These are phyloP conservation scores for Chaetophractus vellerosus DNA, from an alignment of 2,797 vertebrate species.

Conservation along the genomic window DNA sequence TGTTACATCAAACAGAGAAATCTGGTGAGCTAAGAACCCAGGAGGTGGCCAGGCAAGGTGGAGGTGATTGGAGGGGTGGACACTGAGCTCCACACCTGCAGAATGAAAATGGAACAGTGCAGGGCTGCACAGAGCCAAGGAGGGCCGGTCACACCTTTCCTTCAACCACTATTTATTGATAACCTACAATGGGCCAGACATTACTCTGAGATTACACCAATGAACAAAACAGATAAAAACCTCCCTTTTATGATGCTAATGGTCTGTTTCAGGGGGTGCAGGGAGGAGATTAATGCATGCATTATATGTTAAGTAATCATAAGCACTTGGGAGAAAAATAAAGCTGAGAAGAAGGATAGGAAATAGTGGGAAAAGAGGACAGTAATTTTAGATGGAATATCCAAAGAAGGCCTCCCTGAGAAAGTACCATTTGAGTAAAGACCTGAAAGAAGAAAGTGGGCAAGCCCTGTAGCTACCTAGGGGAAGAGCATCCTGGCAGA, in stretches of 20 bases:
- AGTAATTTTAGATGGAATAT: neutral
- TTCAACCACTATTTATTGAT: neutral
- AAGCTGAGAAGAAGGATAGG: neutral
- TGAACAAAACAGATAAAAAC: neutral
- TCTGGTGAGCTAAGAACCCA: neutral
- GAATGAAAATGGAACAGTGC: neutral
- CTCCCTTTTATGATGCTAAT: neutral
- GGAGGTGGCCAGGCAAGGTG: rapidly evolving
- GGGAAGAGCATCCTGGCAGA: too few relatives aligned
- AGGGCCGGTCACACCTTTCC: neutral
- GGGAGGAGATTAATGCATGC: neutral
- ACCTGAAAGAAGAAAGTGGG: too few relatives aligned
- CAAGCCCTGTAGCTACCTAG: too few relatives aligned
- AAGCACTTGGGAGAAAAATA: neutral
- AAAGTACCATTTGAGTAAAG: too few relatives aligned
- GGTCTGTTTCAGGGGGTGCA: neutral
- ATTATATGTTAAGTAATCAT: constrained; percentile 52
- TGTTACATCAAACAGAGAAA: neutral
- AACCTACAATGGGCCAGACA: too few relatives aligned
- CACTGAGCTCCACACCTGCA: neutral
- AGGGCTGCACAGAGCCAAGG: rapidly evolving
- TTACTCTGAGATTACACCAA: neutral
- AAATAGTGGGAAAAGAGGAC: neutral
- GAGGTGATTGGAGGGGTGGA: too few relatives aligned
- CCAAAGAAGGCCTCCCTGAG: too few relatives aligned